A percentile compares a stretch with the other conserved stretches of the same genome.
Conservation (phyloP, 1,140 invertebrate genomes). For the Drosophila prosaltans region DNA sequence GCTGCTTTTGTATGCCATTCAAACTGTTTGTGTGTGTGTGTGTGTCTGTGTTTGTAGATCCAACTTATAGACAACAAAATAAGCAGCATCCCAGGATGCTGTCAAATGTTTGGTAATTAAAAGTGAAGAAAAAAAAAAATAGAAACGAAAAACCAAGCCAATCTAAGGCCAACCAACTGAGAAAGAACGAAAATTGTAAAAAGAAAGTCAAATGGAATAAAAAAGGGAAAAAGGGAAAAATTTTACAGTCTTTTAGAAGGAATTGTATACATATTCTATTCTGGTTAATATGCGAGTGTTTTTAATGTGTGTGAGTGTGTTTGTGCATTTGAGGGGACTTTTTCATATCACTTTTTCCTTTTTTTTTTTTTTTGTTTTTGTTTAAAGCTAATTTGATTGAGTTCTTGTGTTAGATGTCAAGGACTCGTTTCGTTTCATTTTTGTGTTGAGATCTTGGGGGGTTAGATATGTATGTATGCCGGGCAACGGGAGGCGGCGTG, state of each 20-base stretch:
- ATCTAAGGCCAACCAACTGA: constrained; percentile 7
- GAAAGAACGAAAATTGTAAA: constrained; percentile 27
- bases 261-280: constrained; percentile 2
- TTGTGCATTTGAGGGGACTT: background rate
- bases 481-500: background rate
- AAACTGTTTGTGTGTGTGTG: constrained; percentile 6
- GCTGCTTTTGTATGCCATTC: constrained; percentile 22
- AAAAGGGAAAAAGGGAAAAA: constrained; percentile 22
- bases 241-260: constrained; percentile 46
- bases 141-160: background rate
- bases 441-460: background rate
- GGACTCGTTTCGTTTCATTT: background rate
- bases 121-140: constrained; percentile 40
- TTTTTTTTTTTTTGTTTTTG: background rate
- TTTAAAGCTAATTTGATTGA: constrained; percentile 73
- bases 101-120: constrained; percentile 79
- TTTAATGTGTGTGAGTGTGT: background rate
- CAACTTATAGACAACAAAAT: constrained; percentile 58
- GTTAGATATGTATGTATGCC: background rate
- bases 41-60: constrained; percentile 39
- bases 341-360: constrained; percentile 29
- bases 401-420: constrained; percentile 72
- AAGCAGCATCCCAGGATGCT: constrained; percentile 74
- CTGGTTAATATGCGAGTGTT: background rate
- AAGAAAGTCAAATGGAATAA: constrained; percentile 34